Percentiles rank a stretch among this genome's conserved stretches.
Evolutionary conservation across 2,888 invertebrate species (phyloP).

Genomic region (Malachius bipustulatus): DNA sequence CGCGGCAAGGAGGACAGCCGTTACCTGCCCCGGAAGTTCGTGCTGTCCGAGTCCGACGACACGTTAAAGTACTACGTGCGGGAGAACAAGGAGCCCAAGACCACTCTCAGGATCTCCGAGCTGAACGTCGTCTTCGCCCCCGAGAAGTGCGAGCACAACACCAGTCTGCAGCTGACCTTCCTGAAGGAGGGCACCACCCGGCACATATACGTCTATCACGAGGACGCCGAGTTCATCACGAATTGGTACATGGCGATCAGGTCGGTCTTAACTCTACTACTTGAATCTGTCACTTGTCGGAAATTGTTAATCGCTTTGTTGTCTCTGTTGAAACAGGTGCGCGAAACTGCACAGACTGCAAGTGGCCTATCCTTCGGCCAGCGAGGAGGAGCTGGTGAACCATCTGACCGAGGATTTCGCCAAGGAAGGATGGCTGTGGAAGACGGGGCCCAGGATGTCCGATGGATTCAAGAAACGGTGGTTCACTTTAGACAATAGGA

Average conservation of each 20-base stretch:
- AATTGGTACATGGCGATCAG: slow-evolving; percentile 62
- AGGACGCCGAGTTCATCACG: slow-evolving; percentile 72
- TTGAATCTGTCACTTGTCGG: too few relatives aligned
- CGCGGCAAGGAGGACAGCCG: slow-evolving; percentile 77
- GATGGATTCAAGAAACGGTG: slow-evolving; percentile 78
- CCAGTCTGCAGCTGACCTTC: slow-evolving; percentile 75
- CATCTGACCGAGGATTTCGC: slow-evolving; percentile 72
- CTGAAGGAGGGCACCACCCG: slow-evolving; percentile 75
- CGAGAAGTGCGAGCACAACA: slow-evolving; percentile 61
- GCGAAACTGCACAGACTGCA: slow-evolving; percentile 73
- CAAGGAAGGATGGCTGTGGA: slow-evolving; percentile 79
- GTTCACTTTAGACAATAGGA: slow-evolving; percentile 81
- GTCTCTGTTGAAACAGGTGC: too few relatives aligned
- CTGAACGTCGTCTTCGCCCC: slow-evolving; percentile 78
- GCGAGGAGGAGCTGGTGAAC: slow-evolving; percentile 57
- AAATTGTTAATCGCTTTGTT: too few relatives aligned
- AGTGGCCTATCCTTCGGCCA: slow-evolving; percentile 70
- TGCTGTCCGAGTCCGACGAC: slow-evolving; percentile 68
- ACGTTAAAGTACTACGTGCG: slow-evolving; percentile 66
- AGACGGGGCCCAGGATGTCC: slow-evolving; percentile 71
- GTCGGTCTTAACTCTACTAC: slow-evolving; percentile 25
- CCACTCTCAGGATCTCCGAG: slow-evolving; percentile 66
- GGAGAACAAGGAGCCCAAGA: slow-evolving; percentile 71
- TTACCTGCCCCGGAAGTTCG: slow-evolving; percentile 73
- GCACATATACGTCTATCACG: slow-evolving; percentile 79